Base-by-base conservation (phyloP, 2,888 invertebrate species). In the Fragum fragum region DNA sequence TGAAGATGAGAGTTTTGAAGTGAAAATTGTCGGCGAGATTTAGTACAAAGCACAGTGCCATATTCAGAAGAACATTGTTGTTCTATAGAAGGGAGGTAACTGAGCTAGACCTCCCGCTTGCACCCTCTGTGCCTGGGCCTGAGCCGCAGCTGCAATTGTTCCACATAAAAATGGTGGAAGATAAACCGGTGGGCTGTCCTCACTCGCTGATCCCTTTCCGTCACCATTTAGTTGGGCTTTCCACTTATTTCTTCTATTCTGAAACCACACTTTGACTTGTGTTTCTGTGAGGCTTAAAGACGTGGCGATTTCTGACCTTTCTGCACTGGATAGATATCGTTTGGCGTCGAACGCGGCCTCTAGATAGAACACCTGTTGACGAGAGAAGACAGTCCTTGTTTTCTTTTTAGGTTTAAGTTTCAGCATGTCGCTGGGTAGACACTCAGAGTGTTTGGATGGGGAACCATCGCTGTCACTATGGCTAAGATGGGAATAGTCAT, bases 191-290 rank as follows among this genome's bases (percentile, higher is more conserved):
- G 73, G 52, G 1, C 77, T 42, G 53, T 82, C 82, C 9, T 78
- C 76, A 28, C 29, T 76, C 0, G 80, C 68, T 1, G 76, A 52
- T 5, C 69, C 39, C 32, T 87, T 87, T 7, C 78, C 85, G 29
- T 88, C 86, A 9, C 87, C 84, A 21, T 79, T 77, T n/a, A 89
- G 26, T 61, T 89, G 89, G 14, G 89, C 88, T 74, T 89, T 89
- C 89, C 89, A 89, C 63, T 89, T 89, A 71, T 89, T 89, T 36
- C 89, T 68, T 29, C 89, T 57, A 61, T 89, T 89, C 74, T 89
- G 89, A 63, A 89, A 89, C 89, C 89, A 89, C 11, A 89, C 89
- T 87, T 89, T 89, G 0, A 89, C 87, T 68, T 89, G 89, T 1
- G 89, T 89, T 68, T 89, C 89, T 23, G 89, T 80, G n/a, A 89